Percentiles rank a stretch among this genome's conserved stretches.
phyloP scores from a whole-genome alignment of 2,113 vertebrate genomes.

The Rhodinocichla rosea region DNA sequence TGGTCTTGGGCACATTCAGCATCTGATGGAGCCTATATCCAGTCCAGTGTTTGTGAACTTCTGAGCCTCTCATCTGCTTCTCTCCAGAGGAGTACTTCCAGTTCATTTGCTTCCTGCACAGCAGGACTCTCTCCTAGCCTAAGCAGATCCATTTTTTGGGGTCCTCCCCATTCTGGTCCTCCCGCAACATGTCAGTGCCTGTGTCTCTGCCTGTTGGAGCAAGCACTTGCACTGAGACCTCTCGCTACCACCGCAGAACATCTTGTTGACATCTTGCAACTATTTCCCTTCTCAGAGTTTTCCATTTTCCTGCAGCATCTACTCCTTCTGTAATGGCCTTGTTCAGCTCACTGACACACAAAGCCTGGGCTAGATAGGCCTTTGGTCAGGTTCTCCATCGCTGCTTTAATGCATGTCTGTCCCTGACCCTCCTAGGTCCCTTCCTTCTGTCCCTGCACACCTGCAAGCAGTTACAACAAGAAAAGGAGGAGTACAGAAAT shows the following conservation, averaged over 20 bases:
- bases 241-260: rapidly evolving
- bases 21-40: background rate
- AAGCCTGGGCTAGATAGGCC: background rate
- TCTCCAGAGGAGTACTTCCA: background rate
- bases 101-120: background rate
- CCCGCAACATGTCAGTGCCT: background rate
- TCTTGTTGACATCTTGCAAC: background rate
- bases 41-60: background rate
- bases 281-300: background rate
- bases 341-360: background rate
- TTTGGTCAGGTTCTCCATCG: background rate
- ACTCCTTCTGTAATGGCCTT: background rate
- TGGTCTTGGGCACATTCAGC: background rate
- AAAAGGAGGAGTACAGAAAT: background rate
- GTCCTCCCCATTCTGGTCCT: background rate
- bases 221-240: background rate
- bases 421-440: background rate
- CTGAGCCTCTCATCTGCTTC: background rate
- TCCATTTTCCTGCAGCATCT: background rate
- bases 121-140: background rate
- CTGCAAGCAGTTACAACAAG: background rate
- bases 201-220: background rate
- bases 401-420: background rate
- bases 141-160: background rate
- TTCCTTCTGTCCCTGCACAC: background rate